These are phyloP conservation scores for Bombycilla garrulus DNA, from an alignment of 2,113 vertebrate species.

Conservation along the genomic window DNA sequence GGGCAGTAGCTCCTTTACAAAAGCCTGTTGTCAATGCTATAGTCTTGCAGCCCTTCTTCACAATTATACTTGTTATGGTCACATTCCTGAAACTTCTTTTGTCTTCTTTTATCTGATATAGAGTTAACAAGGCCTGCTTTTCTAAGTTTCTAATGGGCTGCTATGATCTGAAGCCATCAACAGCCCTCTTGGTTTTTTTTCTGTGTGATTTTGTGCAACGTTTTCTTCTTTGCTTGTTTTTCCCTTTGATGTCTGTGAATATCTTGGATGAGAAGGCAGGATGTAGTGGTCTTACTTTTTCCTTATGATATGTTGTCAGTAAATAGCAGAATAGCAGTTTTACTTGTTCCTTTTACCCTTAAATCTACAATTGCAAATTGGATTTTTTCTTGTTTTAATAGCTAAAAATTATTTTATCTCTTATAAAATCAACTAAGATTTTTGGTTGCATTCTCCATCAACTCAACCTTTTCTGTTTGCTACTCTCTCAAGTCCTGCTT, in stretches of 20 bases:
- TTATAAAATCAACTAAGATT: neutral
- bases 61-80: neutral
- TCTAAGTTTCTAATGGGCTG: conserved; percentile 28
- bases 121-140: conserved; percentile 10
- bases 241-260: conserved; percentile 12
- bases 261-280: neutral
- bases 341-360: neutral
- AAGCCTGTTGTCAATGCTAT: neutral
- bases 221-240: conserved; percentile 21
- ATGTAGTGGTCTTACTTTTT: neutral
- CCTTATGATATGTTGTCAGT: neutral
- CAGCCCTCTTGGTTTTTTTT: neutral
- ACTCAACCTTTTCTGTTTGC: neutral
- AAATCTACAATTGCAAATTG: neutral
- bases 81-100: conserved; percentile 33
- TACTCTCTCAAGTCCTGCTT: neutral
- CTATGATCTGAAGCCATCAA: conserved; percentile 21
- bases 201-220: neutral
- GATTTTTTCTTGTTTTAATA: neutral
- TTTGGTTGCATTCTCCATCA: neutral
- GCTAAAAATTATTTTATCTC: neutral
- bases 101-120: conserved; percentile 7
- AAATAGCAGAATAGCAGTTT: neutral
- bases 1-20: neutral
- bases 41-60: conserved; percentile 10